These are phyloP conservation scores for Mormyrops boulengeri DNA, from an alignment of 2,797 vertebrate genomes.

Conservation along the genomic window DNA sequence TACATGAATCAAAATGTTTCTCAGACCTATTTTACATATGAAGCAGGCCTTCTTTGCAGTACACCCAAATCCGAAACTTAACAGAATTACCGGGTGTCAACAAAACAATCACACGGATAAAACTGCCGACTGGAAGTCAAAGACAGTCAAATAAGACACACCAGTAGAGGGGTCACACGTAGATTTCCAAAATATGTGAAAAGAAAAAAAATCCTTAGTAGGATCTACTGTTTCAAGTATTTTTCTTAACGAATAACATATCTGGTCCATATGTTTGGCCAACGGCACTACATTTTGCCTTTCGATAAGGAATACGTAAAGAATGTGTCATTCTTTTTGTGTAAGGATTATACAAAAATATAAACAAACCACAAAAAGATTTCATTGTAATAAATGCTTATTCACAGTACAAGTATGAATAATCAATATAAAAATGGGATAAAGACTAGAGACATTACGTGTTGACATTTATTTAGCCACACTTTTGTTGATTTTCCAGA, in stretches of 20 bases:
- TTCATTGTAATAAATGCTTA: neutral
- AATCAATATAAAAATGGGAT: neutral
- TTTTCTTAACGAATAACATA: neutral
- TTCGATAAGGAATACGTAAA: neutral
- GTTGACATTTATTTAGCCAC: neutral
- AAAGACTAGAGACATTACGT: neutral
- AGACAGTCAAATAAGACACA: neutral
- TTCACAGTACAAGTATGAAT: neutral
- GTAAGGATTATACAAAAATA: neutral
- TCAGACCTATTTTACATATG: neutral
- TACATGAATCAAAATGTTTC: neutral
- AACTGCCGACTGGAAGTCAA: neutral
- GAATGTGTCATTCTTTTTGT: neutral
- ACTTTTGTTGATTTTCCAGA: neutral
- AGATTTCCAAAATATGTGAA: neutral
- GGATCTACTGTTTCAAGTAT: neutral
- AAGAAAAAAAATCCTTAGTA: neutral
- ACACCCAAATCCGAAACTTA: neutral
- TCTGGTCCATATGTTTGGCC: neutral
- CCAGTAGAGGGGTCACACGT: neutral
- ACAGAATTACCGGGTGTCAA: neutral
- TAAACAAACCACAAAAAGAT: neutral
- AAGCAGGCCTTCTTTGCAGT: neutral
- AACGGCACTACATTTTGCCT: neutral
- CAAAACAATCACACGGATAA: neutral